Percentiles rank a stretch among this genome's conserved stretches.
Evolutionary conservation across 2,797 vertebrate genomes (phyloP).

Genomic region (Chaetophractus vellerosus): DNA sequence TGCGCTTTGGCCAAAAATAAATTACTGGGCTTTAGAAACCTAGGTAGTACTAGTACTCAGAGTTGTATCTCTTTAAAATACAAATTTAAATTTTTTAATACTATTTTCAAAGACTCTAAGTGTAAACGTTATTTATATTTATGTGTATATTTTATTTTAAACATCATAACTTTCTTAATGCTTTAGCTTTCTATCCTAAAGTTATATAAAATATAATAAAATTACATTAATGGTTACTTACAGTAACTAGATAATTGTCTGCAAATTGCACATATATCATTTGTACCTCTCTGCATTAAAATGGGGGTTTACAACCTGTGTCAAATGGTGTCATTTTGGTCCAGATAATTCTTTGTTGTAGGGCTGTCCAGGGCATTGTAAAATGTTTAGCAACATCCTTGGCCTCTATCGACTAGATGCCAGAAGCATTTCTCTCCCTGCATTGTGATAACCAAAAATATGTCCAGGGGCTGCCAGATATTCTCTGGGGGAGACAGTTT

Average conservation of each 20-base stretch:
- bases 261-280: background rate
- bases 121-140: background rate
- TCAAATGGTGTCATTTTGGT: background rate
- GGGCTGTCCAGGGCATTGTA: background rate
- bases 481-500: background rate
- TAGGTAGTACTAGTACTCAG: background rate
- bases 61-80: slow-evolving; percentile 36
- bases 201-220: background rate
- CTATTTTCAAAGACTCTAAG: slow-evolving; percentile 52
- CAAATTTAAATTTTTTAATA: slow-evolving; percentile 25
- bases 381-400: background rate
- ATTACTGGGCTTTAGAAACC: background rate
- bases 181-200: slow-evolving; percentile 7
- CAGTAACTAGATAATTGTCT: background rate
- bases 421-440: background rate
- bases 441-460: background rate
- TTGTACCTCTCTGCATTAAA: slow-evolving; percentile 16
- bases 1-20: background rate
- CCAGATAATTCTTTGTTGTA: background rate
- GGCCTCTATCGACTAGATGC: background rate
- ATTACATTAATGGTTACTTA: background rate
- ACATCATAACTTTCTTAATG: background rate
- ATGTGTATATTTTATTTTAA: slow-evolving; percentile 29
- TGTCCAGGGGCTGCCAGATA: background rate
- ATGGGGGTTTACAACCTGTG: background rate